A percentile compares a stretch with the other conserved stretches of the same genome.
phyloP scores from a whole-genome alignment of 2,797 vertebrate genomes.

The Sternarchorhynchus goeldii region DNA sequence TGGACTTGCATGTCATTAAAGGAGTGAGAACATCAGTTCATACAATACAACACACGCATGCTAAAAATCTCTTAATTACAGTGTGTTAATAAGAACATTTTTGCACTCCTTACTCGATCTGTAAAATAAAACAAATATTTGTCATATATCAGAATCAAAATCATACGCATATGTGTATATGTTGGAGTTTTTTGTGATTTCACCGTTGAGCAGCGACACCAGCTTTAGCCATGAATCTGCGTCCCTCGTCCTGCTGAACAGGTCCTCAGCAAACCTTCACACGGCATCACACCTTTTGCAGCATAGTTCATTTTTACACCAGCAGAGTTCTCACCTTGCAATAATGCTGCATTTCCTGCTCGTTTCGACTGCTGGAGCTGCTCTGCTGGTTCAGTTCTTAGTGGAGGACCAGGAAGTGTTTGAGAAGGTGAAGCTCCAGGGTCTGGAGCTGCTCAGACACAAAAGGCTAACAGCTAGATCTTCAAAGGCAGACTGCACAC shows the following conservation, averaged over 20 bases:
- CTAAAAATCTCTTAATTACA: slow-evolving; percentile 27
- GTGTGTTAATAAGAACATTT: slow-evolving; percentile 30
- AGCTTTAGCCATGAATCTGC: slow-evolving; percentile 6
- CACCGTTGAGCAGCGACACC: not conserved
- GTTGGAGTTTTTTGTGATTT: not conserved
- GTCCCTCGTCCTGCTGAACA: not conserved
- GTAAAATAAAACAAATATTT: slow-evolving; percentile 30
- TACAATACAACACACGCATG: slow-evolving; percentile 9
- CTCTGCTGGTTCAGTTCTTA: slow-evolving; percentile 2
- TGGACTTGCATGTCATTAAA: not conserved
- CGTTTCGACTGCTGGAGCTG: not conserved
- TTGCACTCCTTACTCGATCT: slow-evolving; percentile 28
- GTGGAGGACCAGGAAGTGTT: slow-evolving; percentile 10
- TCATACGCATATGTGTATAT: not conserved
- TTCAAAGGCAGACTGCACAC: slow-evolving; percentile 57
- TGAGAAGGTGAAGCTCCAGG: not conserved
- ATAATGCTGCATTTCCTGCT: no score
- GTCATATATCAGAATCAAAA: slow-evolving; percentile 26
- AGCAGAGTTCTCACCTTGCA: no score
- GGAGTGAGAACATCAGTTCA: not conserved
- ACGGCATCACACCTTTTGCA: slow-evolving; percentile 2
- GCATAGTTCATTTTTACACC: not conserved
- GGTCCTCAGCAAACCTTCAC: not conserved
- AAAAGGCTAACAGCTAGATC: slow-evolving; percentile 47
- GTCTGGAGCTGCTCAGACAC: slow-evolving; percentile 34